Conservation (phyloP, 2,888 invertebrate species). For the Caenorhabditis doughertyi region DNA sequence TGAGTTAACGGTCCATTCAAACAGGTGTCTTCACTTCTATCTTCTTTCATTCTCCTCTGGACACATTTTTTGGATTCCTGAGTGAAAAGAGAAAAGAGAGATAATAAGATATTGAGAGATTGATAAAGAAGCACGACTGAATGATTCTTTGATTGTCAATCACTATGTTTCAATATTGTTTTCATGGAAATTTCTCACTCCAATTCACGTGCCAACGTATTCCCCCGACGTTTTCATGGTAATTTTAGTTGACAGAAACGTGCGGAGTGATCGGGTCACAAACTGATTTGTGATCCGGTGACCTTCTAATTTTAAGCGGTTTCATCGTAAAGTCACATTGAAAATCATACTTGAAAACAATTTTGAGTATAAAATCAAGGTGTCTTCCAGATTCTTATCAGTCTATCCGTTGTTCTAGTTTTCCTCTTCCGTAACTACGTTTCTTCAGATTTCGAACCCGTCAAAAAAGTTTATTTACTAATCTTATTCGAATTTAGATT, state of each 20-base stretch:
- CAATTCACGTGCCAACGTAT: slow-evolving; percentile 12
- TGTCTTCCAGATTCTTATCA: neutral
- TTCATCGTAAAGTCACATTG: slow-evolving; percentile 27
- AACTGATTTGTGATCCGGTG: slow-evolving; percentile 19
- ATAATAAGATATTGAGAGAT: slow-evolving; percentile 13
- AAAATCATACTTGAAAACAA: slow-evolving; percentile 33
- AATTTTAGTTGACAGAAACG: slow-evolving; percentile 15
- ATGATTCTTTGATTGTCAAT: slow-evolving; percentile 43
- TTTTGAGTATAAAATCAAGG: slow-evolving; percentile 19
- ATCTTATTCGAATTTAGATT: too few relatives aligned
- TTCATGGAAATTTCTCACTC: slow-evolving; percentile 29
- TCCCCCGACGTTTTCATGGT: slow-evolving; percentile 11
- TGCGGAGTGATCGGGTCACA: slow-evolving; percentile 14
- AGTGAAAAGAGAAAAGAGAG: slow-evolving; percentile 14
- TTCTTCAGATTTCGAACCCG: neutral
- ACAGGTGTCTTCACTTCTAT: slow-evolving; percentile 43
- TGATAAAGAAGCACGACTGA: slow-evolving; percentile 3
- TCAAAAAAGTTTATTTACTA: too few relatives aligned
- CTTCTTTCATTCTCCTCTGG: slow-evolving; percentile 8
- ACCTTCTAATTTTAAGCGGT: neutral
- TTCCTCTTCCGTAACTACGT: neutral
- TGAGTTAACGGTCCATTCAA: slow-evolving; percentile 55
- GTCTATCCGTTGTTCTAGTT: neutral
- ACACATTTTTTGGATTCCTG: slow-evolving; percentile 57
- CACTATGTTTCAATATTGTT: slow-evolving; percentile 49